Evolutionary conservation across 2,888 invertebrate genomes (phyloP), one percentile per base, ranked within the genome.

Genomic region (Leucozona laternaria): DNA sequence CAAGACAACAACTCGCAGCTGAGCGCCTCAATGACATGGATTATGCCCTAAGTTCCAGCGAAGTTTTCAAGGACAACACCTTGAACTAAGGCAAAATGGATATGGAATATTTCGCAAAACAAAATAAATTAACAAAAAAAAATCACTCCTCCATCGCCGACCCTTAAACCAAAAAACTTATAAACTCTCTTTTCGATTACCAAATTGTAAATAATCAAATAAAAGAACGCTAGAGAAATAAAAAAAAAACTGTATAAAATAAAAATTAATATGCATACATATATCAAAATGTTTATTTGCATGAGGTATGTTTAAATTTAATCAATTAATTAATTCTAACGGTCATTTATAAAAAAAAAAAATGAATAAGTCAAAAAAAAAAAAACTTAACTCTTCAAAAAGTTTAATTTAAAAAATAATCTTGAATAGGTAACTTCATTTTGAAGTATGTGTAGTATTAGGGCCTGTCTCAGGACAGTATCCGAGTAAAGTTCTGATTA

Each of bases 21-120:
- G 88, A 91, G 40, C 91, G 90, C 17, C 70, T 89, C 8, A 86
- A 85, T 13, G 92, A 92, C 86, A 78, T 90, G 64, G 92, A 92
- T 66, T 92, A 92, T 88, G 89, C 90, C 25, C 48, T 68, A 10
- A 75, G 88, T 57, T 91, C 92, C 13, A 90, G 88, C 3, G 92
- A 92, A 88, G 78, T 79, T 58, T 89, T 89, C 57, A 91, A 90
- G 28, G 91, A 91, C 43, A 89, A 83, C 15, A 57, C 58, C 3
- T 17, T 81, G 66, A 83, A 87, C 57, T 87, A 87, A 87, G 68
- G 13, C 48, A 37, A 60, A 15, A 25, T 15, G 55, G 20, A 76
- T 50, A 64, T 20, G 70, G 20, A 50, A 37, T 37, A 53, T 50
- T 73, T 66, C 60, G 55, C 55, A 72, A 50, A 66, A 64, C 25